phyloP scores from a whole-genome alignment of 1,140 invertebrate genomes.

The Leptinotarsa texana region DNA sequence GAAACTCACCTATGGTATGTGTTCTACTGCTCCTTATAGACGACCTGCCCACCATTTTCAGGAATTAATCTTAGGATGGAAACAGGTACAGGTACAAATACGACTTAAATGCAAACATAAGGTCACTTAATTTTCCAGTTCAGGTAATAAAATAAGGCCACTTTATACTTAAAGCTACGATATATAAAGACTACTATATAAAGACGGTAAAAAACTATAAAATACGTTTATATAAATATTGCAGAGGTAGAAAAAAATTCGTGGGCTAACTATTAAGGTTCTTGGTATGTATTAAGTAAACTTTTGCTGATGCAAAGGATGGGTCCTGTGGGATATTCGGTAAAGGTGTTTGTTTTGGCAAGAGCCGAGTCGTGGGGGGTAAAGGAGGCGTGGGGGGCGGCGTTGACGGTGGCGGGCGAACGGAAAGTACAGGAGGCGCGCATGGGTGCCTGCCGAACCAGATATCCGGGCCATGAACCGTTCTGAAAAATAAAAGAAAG shows the following conservation, averaged over 20 bases:
- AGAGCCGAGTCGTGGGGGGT: slow-evolving; percentile 20
- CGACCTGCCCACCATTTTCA: slow-evolving; percentile 44
- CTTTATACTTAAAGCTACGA: slow-evolving; percentile 34
- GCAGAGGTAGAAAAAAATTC: slow-evolving; percentile 41
- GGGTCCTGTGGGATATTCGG: slow-evolving; percentile 14
- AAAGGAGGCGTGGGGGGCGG: slow-evolving; percentile 26
- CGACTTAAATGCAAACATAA: slow-evolving; percentile 44
- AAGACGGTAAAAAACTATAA: slow-evolving; percentile 33
- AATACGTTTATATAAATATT: slow-evolving; percentile 36
- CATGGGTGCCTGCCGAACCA: slow-evolving; percentile 45
- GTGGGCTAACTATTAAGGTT: slow-evolving; percentile 22
- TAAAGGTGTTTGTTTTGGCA: slow-evolving; percentile 17
- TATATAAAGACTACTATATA: slow-evolving; percentile 16
- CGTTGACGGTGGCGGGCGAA: slow-evolving; percentile 41
- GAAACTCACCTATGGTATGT: slow-evolving; percentile 40
- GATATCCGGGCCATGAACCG: slow-evolving; percentile 50
- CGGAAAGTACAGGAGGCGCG: slow-evolving; percentile 46
- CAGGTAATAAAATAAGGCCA: slow-evolving; percentile 47
- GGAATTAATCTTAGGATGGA: slow-evolving; percentile 31
- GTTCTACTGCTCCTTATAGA: slow-evolving; percentile 47
- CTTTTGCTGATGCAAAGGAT: slow-evolving; percentile 18
- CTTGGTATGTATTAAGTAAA: slow-evolving; percentile 24
- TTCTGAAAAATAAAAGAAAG: slow-evolving; percentile 44
- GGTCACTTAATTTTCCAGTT: slow-evolving; percentile 38
- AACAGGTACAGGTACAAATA: slow-evolving; percentile 20